Conservation (phyloP, 2,888 invertebrate genomes). For the Ametastegia equiseti region DNA sequence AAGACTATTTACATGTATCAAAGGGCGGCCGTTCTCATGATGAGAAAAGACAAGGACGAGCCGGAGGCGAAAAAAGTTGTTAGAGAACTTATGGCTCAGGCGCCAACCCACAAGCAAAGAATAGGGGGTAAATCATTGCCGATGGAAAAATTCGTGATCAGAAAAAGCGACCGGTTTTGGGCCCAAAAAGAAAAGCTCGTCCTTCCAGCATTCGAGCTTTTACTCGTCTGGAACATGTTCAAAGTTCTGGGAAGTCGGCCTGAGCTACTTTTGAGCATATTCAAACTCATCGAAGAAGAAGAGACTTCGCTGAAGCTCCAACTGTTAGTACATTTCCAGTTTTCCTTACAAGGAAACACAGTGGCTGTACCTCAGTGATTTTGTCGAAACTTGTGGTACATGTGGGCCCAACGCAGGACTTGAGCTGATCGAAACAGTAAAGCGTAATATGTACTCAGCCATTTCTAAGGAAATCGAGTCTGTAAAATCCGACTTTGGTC, state of each 20-base stretch:
- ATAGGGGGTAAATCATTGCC: conserved; percentile 98
- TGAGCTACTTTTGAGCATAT: conserved; percentile 80
- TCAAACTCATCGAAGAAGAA: conserved; percentile 81
- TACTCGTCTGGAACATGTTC: conserved; percentile 96
- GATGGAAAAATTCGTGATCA: conserved; percentile 97
- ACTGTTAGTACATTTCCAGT: conserved; percentile 52
- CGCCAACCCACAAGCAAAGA: conserved; percentile 89
- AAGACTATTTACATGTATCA: conserved; percentile 94
- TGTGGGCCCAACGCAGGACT: too few species aligned
- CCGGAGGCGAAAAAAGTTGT: conserved; percentile 79
- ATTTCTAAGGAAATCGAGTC: too few species aligned
- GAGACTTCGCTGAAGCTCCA: conserved; percentile 62
- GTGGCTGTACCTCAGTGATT: neutral
- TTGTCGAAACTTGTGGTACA: too few species aligned
- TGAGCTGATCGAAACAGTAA: too few species aligned
- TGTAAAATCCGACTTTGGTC: too few species aligned
- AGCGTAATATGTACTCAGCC: too few species aligned
- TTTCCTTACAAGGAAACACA: neutral
- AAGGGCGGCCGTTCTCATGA: conserved; percentile 89
- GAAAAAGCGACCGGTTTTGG: conserved; percentile 88
- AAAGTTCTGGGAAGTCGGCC: conserved; percentile 86
- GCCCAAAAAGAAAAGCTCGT: conserved; percentile 85
- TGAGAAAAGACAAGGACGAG: conserved; percentile 80
- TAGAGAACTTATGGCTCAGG: conserved; percentile 85
- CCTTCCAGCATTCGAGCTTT: conserved; percentile 91